Base-by-base conservation (phyloP, 2,113 vertebrate genomes). In the Dicentrarchus labrax region DNA sequence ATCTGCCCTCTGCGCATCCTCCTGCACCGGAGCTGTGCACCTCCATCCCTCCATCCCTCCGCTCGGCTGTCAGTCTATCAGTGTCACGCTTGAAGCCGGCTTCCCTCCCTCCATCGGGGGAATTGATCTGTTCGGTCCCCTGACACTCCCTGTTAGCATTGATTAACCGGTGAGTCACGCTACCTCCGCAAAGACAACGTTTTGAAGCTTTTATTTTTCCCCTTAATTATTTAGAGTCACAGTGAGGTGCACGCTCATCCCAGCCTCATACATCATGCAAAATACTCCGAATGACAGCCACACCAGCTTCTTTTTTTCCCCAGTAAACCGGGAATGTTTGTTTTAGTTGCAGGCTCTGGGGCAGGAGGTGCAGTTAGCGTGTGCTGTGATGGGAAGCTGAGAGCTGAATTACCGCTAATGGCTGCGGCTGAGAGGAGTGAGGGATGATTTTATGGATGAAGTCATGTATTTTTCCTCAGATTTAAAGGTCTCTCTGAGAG, bases 191-290 rank as follows among this genome's bases (percentile, higher is more conserved):
- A 89, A 91, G 83, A 92, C 78, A 77, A 89, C 47, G 70, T 90
- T 47, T 83, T 88, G 80, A 89, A 89, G 86, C 82, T 67, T 85
- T 91, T 48, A 74, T 89, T 87, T 90, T 54, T 45, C 48, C 19
- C 82, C 47, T 94, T 88, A 90, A 91, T 93, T 90, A 93, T 93
- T 92, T 86, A 93, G 85, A 87, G 83, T 82, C 85, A 56, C 84
- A 72, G 79, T 2, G 48, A 78, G 72, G 80, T 39, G 78, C 73
- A 64, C 47, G 39, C 84, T 83, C 73, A 51, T 76, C 68, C 39
- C 79, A 11, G 69, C 81, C 80, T 91, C 91, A 90, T 93, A 71
- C 87, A 91, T 93, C 88, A 94, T 92, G 85, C 85, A 90, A 77
- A 89, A 87, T 68, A 43, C 43, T 75, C 45, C 61, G 15, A 65